Conservation (phyloP, 2,888 invertebrate genomes). For the Nomada lathburiana region DNA sequence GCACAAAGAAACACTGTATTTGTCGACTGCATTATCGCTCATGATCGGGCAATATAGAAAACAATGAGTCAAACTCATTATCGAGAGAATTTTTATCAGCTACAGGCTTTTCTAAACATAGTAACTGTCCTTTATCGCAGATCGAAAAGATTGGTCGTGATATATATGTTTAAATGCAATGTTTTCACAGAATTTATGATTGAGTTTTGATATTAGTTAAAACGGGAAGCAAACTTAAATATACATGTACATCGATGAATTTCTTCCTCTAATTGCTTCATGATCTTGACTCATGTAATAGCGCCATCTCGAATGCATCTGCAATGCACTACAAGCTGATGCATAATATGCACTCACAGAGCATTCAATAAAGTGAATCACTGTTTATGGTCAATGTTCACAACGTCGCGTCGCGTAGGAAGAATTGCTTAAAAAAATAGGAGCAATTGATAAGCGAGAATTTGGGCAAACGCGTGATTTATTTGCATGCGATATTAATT, state of each 20-base stretch:
- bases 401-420: no score
- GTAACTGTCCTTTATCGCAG: neutral
- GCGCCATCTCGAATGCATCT: conserved; percentile 40
- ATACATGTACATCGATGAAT: neutral
- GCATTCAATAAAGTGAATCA: neutral
- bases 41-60: conserved; percentile 1
- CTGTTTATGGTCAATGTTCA: neutral
- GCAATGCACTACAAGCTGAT: neutral
- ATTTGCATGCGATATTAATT: neutral
- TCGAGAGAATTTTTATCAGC: conserved; percentile 4
- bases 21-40: neutral
- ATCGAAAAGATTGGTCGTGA: neutral
- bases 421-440: no score
- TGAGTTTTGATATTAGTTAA: neutral
- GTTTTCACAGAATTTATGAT: neutral
- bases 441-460: no score
- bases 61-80: conserved; percentile 48
- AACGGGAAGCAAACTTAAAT: neutral
- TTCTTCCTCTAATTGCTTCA: neutral
- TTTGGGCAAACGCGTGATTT: no score
- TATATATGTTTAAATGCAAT: neutral
- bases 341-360: conserved; percentile 11
- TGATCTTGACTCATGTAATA: neutral
- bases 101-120: neutral
- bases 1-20: neutral